Base-by-base conservation (phyloP, 2,888 invertebrate genomes). In the Meganola albula region DNA sequence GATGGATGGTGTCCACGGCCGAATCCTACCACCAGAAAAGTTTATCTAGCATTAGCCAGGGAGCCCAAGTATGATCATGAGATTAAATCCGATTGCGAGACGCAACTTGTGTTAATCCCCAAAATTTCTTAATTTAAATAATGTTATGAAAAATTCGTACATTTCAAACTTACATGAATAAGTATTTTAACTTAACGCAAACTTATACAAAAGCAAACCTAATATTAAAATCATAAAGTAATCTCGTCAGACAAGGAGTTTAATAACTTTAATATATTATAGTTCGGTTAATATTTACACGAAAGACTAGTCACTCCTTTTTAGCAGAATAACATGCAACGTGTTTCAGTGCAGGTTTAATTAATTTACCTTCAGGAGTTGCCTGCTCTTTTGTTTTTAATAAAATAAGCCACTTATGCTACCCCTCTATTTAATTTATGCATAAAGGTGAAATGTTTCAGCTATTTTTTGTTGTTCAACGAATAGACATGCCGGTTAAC, bases 291-390 rank as follows among this genome's bases (percentile, higher is more conserved):
- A 52, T 53, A 52, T 53, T 53, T 49, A 49, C 47, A 49, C 35
- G 31, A 37, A 49, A 44, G 36, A 33, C 31, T 31, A 24, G 34
- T 33, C 40, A 49, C 34, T 31, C 37, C 32, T 53, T 47, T 47
- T 49, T 41, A 53, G 35, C 44, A 35, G 25, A 47, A 53, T 53
- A 53, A 41, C 47, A 44, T 49, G 53, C 50, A 44, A 36, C n/a
- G n/a, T 47, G 28, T 25, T 30, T 46, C 30, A 25, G 12, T 32
- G 24, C 32, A 20, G 28, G 31, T 53, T 52, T 49, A 49, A 53
- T 52, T 53, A 53, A 52, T 53, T 53, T 53, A 52, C 47, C 50
- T 52, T 42, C 40, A 39, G 41, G 49, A 44, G 34, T 39, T 41
- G 28, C 34, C 40, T 24, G 24, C 34, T 39, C 37, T 41, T 37